Evolutionary conservation across 2,113 vertebrate genomes (phyloP).

Genomic region (Fulica atra): DNA sequence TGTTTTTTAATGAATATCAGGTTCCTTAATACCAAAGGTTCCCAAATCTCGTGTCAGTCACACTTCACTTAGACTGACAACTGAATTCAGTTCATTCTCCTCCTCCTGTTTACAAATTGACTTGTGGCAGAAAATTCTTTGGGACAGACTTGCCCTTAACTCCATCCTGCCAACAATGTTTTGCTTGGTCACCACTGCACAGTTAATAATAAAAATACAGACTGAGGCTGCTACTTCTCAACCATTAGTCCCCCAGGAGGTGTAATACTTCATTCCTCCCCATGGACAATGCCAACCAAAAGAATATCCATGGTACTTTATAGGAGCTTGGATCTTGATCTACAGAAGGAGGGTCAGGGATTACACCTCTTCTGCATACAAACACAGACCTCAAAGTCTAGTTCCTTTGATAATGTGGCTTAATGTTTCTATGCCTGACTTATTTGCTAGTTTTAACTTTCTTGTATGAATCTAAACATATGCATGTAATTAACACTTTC

Average conservation of each 20-base stretch:
- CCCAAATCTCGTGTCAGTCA: not conserved
- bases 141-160: not conserved
- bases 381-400: not conserved
- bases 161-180: not conserved
- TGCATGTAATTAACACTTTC: not conserved
- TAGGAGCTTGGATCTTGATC: not conserved
- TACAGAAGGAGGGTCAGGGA: not conserved
- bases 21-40: not conserved
- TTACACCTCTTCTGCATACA: not conserved
- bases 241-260: not conserved
- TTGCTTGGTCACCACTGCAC: not conserved
- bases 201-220: not conserved
- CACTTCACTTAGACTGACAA: not conserved
- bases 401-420: not conserved
- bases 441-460: not conserved
- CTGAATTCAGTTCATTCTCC: not conserved
- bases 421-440: not conserved
- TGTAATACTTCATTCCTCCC: not conserved
- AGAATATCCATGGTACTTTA: not conserved
- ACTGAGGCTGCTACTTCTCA: not conserved
- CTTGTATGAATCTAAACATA: not conserved
- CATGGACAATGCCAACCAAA: not conserved
- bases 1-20: not conserved
- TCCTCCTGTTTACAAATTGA: not conserved
- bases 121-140: not conserved